A percentile compares a stretch with the other conserved stretches of the same genome.
Conservation (phyloP, 2,888 invertebrate genomes). For the Spodoptera littoralis region DNA sequence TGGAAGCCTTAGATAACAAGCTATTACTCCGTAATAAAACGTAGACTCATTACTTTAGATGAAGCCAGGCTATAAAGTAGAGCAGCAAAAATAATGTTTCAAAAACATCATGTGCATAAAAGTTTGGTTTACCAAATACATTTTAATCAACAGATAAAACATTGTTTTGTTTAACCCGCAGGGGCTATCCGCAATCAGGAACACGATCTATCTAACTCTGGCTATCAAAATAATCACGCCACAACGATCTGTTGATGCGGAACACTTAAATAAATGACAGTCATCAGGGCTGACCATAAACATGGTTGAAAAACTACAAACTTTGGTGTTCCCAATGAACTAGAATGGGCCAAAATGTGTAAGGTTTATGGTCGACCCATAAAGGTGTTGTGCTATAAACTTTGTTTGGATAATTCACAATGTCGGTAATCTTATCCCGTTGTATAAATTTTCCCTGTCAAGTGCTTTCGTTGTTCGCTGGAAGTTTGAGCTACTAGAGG, state of each 20-base stretch:
- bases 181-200: conserved; percentile 14
- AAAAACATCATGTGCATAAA: background rate
- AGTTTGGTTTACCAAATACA: background rate
- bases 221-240: conserved; percentile 34
- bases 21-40: conserved; percentile 11
- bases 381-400: conserved; percentile 58
- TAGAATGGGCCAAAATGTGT: conserved; percentile 53
- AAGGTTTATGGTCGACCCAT: conserved; percentile 62
- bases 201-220: conserved; percentile 20
- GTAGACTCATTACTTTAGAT: conserved; percentile 2
- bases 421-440: conserved; percentile 39
- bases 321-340: conserved; percentile 45
- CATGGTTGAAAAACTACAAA: conserved; percentile 14
- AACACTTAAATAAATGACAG: conserved; percentile 43
- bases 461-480: conserved; percentile 26
- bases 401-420: conserved; percentile 43
- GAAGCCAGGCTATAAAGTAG: too few relatives aligned
- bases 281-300: conserved; percentile 19
- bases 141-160: conserved; percentile 7
- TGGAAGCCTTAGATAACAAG: conserved; percentile 29
- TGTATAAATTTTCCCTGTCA: conserved; percentile 41
- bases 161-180: background rate
- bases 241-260: conserved; percentile 23
- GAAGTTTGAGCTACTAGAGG: conserved; percentile 25
- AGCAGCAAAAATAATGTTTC: background rate